Conservation (phyloP, 2,113 vertebrate genomes). For the Lagopus muta region DNA sequence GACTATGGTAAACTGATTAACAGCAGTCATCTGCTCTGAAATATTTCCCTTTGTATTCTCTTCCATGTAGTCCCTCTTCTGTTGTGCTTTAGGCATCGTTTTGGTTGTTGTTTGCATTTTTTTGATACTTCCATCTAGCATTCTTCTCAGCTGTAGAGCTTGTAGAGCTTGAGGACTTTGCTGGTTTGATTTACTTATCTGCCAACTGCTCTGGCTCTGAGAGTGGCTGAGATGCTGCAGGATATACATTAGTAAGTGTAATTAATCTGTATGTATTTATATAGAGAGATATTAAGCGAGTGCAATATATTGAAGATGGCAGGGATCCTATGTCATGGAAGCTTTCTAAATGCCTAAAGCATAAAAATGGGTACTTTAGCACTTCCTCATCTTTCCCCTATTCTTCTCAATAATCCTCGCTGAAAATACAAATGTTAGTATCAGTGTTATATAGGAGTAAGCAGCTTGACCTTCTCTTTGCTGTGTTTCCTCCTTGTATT, state of each 20-base stretch:
- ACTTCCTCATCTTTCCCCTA: neutral
- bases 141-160: neutral
- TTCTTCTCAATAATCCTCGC: neutral
- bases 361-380: neutral
- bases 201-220: neutral
- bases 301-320: neutral
- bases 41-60: neutral
- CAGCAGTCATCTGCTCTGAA: neutral
- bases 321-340: neutral
- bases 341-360: neutral
- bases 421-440: neutral
- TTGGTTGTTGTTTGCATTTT: neutral
- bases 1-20: neutral
- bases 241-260: neutral
- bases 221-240: neutral
- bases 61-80: slow-evolving; percentile 8
- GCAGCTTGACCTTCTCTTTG: neutral
- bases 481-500: neutral
- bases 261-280: neutral
- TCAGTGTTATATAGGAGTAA: neutral
- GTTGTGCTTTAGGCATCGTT: neutral
- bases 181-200: neutral
- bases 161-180: neutral
- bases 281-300: neutral
- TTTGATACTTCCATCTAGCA: neutral